Conservation (phyloP, 2,888 invertebrate species). For the Diadegma fenestrale region DNA sequence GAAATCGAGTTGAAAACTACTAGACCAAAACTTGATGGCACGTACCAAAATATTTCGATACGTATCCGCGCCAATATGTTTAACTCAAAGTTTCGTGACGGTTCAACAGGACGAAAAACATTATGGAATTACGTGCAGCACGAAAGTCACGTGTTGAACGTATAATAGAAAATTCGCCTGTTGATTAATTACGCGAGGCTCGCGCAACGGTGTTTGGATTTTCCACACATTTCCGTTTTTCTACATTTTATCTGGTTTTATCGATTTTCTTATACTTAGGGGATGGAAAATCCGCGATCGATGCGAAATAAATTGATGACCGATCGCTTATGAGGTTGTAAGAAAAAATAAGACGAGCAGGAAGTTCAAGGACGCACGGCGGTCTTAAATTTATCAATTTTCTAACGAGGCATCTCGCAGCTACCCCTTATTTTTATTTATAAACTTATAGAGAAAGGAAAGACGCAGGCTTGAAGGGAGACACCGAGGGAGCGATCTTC, state of each 20-base stretch:
- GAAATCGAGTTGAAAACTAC: slow-evolving; percentile 29
- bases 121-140: not conserved
- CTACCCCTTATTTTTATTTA: not conserved
- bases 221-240: not conserved
- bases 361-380: slow-evolving; percentile 21
- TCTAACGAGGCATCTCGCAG: slow-evolving; percentile 27
- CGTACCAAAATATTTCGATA: slow-evolving; percentile 13
- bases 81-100: not conserved
- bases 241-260: not conserved
- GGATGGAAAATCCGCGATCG: slow-evolving; percentile 22
- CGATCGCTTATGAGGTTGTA: slow-evolving; percentile 42
- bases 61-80: not conserved
- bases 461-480: not conserved
- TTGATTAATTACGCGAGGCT: not conserved
- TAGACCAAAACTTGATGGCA: not conserved
- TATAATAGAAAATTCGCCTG: not conserved
- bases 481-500: slow-evolving; percentile 35
- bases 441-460: slow-evolving; percentile 22
- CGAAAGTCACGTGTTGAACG: not conserved
- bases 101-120: not conserved
- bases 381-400: slow-evolving; percentile 63
- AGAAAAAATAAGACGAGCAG: slow-evolving; percentile 7
- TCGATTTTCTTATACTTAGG: not conserved
- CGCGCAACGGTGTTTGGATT: not conserved
- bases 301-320: slow-evolving; percentile 53